Evolutionary conservation across 2,888 invertebrate genomes (phyloP).

Genomic region (Allacma fusca): DNA sequence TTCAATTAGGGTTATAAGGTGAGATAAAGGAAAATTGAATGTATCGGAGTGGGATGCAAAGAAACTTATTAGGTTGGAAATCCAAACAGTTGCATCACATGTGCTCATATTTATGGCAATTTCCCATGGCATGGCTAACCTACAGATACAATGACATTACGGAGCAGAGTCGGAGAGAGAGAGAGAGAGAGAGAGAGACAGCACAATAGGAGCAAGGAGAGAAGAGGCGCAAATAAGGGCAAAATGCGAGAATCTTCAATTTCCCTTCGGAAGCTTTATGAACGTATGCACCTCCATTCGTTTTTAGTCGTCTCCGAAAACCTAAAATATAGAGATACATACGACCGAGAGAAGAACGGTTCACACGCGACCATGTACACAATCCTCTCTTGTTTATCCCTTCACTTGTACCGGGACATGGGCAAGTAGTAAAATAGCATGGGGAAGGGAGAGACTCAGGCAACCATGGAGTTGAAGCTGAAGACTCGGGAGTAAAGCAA

Average conservation of each 20-base stretch:
- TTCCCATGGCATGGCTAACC: constrained; percentile 5
- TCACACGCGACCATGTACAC: constrained; percentile 12
- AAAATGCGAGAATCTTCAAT: constrained; percentile 16
- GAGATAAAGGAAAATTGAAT: background rate
- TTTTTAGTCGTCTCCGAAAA: background rate
- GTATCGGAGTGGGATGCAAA: background rate
- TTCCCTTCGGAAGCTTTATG: background rate
- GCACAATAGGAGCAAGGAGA: too few species aligned
- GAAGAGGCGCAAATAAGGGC: background rate
- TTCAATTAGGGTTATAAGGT: constrained; percentile 1
- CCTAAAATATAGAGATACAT: background rate
- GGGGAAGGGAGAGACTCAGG: constrained; percentile 19
- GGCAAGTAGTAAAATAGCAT: background rate
- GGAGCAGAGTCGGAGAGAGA: background rate
- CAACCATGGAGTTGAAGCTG: background rate
- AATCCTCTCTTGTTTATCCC: constrained; percentile 13
- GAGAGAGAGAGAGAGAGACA: too few species aligned
- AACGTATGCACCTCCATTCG: constrained; percentile 10
- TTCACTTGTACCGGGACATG: background rate
- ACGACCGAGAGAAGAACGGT: background rate
- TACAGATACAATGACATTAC: background rate
- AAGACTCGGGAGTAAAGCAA: background rate
- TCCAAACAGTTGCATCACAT: constrained; percentile 9
- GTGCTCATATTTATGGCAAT: constrained; percentile 16
- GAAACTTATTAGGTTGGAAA: constrained; percentile 7